Percentiles rank a stretch among this genome's conserved stretches.
phyloP scores from a whole-genome alignment of 1,140 invertebrate genomes.

The Cherax destructor region DNA sequence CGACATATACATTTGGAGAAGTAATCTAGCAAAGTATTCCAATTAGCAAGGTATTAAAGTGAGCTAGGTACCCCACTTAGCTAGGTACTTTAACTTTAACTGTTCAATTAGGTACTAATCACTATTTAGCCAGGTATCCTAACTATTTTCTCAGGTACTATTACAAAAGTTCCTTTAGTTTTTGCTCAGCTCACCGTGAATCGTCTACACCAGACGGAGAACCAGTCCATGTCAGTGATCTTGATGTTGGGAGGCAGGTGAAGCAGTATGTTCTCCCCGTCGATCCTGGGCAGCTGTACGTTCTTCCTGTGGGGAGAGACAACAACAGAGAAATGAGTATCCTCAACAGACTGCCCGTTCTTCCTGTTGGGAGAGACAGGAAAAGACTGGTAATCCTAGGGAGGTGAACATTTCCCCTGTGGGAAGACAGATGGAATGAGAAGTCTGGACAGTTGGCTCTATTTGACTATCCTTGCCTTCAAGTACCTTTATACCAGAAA shows the following conservation, averaged over 20 bases:
- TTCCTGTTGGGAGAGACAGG: too few species aligned
- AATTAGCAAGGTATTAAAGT: background rate
- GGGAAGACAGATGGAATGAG: too few species aligned
- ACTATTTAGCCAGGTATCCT: background rate
- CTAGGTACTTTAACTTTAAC: too few species aligned
- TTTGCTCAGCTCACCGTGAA: conserved; percentile 91
- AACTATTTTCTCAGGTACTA: background rate
- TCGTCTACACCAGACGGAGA: conserved; percentile 91
- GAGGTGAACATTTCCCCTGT: too few species aligned
- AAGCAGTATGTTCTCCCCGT: conserved; percentile 87
- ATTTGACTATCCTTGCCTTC: too few species aligned
- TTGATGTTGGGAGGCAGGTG: conserved; percentile 87
- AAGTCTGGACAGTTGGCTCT: too few species aligned
- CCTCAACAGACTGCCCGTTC: too few species aligned
- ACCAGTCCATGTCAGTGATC: conserved; percentile 90
- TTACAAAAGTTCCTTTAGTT: background rate
- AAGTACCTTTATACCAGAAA: too few species aligned
- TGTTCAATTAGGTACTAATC: background rate
- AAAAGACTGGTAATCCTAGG: too few species aligned
- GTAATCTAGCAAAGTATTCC: too few species aligned
- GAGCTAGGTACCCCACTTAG: too few species aligned
- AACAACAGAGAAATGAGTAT: conserved; percentile 6
- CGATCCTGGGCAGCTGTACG: conserved; percentile 83
- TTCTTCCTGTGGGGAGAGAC: conserved; percentile 83
- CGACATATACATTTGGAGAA: background rate